Conservation (phyloP, 1,140 invertebrate species). For the Hyles euphorbiae region DNA sequence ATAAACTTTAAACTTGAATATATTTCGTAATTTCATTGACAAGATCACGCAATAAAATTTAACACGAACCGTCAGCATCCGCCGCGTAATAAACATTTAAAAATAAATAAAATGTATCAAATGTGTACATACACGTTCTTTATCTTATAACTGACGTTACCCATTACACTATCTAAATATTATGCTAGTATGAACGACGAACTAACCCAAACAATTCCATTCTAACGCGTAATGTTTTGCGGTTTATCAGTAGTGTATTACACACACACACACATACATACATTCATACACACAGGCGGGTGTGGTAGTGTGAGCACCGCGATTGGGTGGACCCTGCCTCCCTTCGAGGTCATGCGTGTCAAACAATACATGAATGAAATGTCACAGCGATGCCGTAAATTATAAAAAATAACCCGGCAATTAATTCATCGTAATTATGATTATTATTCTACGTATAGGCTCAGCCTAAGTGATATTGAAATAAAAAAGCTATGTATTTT, state of each 20-base stretch:
- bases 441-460: too few species aligned
- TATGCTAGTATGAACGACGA: constrained; percentile 13
- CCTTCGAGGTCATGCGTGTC: constrained; percentile 26
- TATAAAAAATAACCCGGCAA: too few species aligned
- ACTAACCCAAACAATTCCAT: constrained; percentile 29
- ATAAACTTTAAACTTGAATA: too few species aligned
- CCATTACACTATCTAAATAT: constrained; percentile 21
- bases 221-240: constrained; percentile 26
- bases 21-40: too few species aligned
- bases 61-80: too few species aligned
- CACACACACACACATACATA: constrained; percentile 10
- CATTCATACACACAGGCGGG: constrained; percentile 7
- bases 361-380: constrained; percentile 12
- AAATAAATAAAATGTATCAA: not conserved
- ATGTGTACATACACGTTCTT: not conserved
- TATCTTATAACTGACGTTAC: constrained; percentile 18
- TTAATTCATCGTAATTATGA: too few species aligned
- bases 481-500: too few species aligned
- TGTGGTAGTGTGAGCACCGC: constrained; percentile 7
- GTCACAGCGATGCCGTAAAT: not conserved
- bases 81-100: too few species aligned
- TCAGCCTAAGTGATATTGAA: too few species aligned
- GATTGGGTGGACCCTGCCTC: constrained; percentile 25
- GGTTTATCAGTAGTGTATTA: constrained; percentile 27
- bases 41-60: too few species aligned